Evolutionary conservation across 2,888 invertebrate genomes (phyloP).

Genomic region (Peribatodes rhomboidaria): DNA sequence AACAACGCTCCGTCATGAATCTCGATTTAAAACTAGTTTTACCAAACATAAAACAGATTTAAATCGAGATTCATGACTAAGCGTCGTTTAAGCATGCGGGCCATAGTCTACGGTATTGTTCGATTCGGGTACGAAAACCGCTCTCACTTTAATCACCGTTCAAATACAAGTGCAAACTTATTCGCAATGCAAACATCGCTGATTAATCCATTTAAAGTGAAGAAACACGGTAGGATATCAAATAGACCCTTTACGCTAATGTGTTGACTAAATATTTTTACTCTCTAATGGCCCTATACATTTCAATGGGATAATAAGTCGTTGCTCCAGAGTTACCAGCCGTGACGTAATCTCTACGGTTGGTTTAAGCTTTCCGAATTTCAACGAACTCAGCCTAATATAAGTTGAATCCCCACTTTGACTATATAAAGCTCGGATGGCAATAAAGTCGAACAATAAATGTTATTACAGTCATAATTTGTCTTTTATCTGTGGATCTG

Average conservation of each 20-base stretch:
- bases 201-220: too few species aligned
- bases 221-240: too few species aligned
- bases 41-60: too few species aligned
- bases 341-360: conserved; percentile 46
- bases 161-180: too few species aligned
- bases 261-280: background rate
- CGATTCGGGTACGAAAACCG: background rate
- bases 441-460: conserved; percentile 33
- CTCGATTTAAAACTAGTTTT: too few species aligned
- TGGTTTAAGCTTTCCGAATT: conserved; percentile 42
- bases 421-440: conserved; percentile 33
- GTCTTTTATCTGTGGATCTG: conserved; percentile 25
- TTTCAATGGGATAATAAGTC: background rate
- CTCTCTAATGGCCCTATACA: too few species aligned
- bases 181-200: conserved; percentile 3
- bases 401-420: conserved; percentile 35
- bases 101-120: background rate
- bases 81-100: too few species aligned
- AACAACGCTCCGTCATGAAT: too few species aligned
- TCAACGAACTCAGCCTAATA: conserved; percentile 33
- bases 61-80: too few species aligned
- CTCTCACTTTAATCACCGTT: too few species aligned
- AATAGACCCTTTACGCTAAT: background rate
- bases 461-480: conserved; percentile 30
- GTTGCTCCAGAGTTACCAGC: conserved; percentile 24